Conservation (phyloP, 2,113 vertebrate species). For the Phaethon lepturus region DNA sequence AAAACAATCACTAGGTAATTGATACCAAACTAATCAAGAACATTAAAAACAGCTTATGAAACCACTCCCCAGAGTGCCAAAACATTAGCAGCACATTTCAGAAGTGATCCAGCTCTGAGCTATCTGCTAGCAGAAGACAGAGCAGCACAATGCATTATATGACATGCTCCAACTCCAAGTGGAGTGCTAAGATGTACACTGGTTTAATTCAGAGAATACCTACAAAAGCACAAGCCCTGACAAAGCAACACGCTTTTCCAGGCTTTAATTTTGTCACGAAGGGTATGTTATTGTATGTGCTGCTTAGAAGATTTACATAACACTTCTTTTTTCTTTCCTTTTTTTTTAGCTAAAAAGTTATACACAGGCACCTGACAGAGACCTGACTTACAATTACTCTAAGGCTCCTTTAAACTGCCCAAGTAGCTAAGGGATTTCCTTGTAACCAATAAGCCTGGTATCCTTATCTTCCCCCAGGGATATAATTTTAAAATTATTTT, state of each 20-base stretch:
- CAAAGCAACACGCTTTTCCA: not conserved
- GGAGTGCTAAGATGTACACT: too few relatives aligned
- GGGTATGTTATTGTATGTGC: not conserved
- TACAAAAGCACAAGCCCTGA: not conserved
- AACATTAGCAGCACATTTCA: rapidly evolving
- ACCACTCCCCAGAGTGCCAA: not conserved
- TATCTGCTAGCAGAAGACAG: not conserved
- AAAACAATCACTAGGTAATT: not conserved
- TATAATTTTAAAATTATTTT: not conserved
- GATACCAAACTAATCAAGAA: not conserved
- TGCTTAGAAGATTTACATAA: not conserved
- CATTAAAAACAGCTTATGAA: not conserved
- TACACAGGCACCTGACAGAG: not conserved
- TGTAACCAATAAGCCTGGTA: not conserved
- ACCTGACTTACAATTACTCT: not conserved
- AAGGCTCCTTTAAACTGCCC: not conserved
- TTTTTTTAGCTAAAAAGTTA: not conserved
- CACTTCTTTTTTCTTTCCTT: not conserved
- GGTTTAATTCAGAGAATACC: not conserved
- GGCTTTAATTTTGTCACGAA: not conserved
- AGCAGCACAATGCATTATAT: rapidly evolving
- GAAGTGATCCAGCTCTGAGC: not conserved
- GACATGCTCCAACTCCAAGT: not conserved
- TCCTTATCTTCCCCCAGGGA: not conserved
- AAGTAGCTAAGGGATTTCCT: not conserved